A percentile compares a stretch with the other conserved stretches of the same genome.
These are phyloP conservation scores for Palythoa grandis DNA, from an alignment of 92 coral and sea anemone species.

Conservation along the genomic window DNA sequence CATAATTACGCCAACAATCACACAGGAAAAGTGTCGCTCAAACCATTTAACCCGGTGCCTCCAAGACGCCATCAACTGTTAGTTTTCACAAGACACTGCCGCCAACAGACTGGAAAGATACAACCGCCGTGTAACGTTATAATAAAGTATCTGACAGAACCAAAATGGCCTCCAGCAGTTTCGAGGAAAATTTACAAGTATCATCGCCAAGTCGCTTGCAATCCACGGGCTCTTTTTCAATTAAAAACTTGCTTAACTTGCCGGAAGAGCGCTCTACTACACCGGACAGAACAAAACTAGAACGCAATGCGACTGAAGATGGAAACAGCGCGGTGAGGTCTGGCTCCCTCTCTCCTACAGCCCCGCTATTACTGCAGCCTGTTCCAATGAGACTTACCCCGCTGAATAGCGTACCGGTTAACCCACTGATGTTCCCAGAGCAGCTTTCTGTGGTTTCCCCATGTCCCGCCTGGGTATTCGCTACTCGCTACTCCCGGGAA, in stretches of 20 bases:
- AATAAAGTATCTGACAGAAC: not conserved
- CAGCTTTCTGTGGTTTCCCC: slow-evolving; percentile 36
- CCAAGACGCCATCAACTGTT: slow-evolving; percentile 43
- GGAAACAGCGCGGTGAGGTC: not conserved
- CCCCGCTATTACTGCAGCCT: slow-evolving; percentile 26
- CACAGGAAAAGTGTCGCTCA: slow-evolving; percentile 46
- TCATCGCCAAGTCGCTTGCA: slow-evolving; percentile 21
- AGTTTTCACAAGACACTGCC: slow-evolving; percentile 45
- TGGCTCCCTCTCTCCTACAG: slow-evolving; percentile 13
- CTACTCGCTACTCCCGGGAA: slow-evolving; percentile 43
- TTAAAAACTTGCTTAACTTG: slow-evolving; percentile 51
- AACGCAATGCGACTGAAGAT: slow-evolving; percentile 5
- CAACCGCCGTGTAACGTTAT: slow-evolving; percentile 3
- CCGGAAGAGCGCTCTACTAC: slow-evolving; percentile 40
- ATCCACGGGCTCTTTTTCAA: slow-evolving; percentile 51
- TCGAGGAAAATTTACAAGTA: slow-evolving; percentile 2
- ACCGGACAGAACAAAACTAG: slow-evolving; percentile 29
- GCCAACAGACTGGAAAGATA: slow-evolving; percentile 37
- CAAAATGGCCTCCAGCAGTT: slow-evolving; percentile 29
- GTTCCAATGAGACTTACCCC: slow-evolving; percentile 34
- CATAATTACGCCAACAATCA: slow-evolving; percentile 44
- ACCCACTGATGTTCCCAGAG: slow-evolving; percentile 31
- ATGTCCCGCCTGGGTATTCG: slow-evolving; percentile 50
- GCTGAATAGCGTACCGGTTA: slow-evolving; percentile 25
- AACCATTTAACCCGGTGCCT: slow-evolving; percentile 51